A percentile compares a stretch with the other conserved stretches of the same genome.
Conservation (phyloP, 1,140 invertebrate species). For the Drosophila lowei region DNA sequence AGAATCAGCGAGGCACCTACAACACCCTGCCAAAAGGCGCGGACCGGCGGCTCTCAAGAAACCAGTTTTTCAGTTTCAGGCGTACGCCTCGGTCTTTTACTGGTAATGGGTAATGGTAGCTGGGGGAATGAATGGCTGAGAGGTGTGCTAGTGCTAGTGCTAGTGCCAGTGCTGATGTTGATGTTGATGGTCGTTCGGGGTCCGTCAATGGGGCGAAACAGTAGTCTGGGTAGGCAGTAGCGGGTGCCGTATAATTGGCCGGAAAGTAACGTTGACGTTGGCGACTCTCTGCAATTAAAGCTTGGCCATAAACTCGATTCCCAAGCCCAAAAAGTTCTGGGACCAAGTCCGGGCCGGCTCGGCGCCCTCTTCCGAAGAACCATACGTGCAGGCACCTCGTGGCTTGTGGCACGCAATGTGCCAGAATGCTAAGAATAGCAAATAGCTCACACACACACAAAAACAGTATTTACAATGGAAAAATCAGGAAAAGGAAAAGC, state of each 20-base stretch:
- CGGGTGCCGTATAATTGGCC: constrained; percentile 59
- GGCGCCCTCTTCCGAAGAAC: not conserved
- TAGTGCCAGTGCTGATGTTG: not conserved
- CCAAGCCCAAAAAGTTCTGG: not conserved
- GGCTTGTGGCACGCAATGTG: constrained; percentile 58
- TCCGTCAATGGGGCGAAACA: constrained; percentile 23
- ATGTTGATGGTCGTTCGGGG: constrained; percentile 19
- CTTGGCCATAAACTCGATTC: constrained; percentile 26
- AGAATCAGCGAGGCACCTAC: constrained; percentile 36
- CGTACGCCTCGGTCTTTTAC: constrained; percentile 19
- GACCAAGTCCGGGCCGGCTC: not conserved
- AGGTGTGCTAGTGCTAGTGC: not conserved
- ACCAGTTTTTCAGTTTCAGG: constrained; percentile 4
- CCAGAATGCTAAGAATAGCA: constrained; percentile 61
- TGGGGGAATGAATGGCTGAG: constrained; percentile 1
- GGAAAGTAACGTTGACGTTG: constrained; percentile 55
- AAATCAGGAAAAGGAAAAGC: constrained; percentile 24
- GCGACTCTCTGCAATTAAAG: constrained; percentile 40
- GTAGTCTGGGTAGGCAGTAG: constrained; percentile 6
- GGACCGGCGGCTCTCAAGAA: not conserved
- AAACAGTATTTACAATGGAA: constrained; percentile 27
- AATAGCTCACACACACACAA: constrained; percentile 35
- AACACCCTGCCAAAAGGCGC: not conserved
- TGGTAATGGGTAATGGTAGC: constrained; percentile 16
- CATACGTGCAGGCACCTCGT: constrained; percentile 11